A percentile compares a stretch with the other conserved stretches of the same genome.
These are phyloP conservation scores for Camptogramma bilineatum DNA, from an alignment of 2,888 invertebrate genomes.

Conservation along the genomic window DNA sequence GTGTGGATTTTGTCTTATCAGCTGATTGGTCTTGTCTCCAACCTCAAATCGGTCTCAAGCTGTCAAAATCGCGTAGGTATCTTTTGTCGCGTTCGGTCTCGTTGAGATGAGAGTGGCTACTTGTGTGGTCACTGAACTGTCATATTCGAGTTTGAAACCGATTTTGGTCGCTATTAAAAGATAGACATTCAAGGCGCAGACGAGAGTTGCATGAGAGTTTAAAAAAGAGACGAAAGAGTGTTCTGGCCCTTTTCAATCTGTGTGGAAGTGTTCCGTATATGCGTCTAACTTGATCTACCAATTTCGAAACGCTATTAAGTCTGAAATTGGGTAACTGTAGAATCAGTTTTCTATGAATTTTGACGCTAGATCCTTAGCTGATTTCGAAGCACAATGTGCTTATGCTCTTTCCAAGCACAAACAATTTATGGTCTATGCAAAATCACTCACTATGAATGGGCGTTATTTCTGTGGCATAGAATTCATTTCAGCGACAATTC, in stretches of 20 bases:
- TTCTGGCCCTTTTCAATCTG: slow-evolving; percentile 22
- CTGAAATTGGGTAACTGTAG: slow-evolving; percentile 10
- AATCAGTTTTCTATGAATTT: slow-evolving; percentile 1
- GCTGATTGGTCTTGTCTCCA: too few relatives aligned
- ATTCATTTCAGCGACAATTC: background rate
- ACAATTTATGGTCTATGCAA: slow-evolving; percentile 9
- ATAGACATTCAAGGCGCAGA: too few relatives aligned
- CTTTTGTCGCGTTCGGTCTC: too few relatives aligned
- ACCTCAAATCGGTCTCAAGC: too few relatives aligned
- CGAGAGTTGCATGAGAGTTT: background rate
- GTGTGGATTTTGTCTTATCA: too few relatives aligned
- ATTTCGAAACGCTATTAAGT: slow-evolving; percentile 14
- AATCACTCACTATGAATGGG: background rate
- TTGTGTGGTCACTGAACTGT: too few relatives aligned
- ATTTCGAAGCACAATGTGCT: slow-evolving; percentile 22
- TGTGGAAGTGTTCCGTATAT: slow-evolving; percentile 28
- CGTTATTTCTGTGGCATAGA: slow-evolving; percentile 11
- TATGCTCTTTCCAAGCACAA: slow-evolving; percentile 27
- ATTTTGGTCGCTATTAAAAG: too few relatives aligned
- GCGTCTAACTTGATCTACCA: slow-evolving; percentile 8
- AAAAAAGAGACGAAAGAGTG: background rate
- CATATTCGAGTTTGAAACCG: too few relatives aligned
- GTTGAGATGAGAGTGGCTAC: too few relatives aligned
- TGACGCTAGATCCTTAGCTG: slow-evolving; percentile 20
- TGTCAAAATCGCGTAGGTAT: too few relatives aligned